Evolutionary conservation across 2,888 invertebrate genomes (phyloP).

Genomic region (Eupeodes luniger): DNA sequence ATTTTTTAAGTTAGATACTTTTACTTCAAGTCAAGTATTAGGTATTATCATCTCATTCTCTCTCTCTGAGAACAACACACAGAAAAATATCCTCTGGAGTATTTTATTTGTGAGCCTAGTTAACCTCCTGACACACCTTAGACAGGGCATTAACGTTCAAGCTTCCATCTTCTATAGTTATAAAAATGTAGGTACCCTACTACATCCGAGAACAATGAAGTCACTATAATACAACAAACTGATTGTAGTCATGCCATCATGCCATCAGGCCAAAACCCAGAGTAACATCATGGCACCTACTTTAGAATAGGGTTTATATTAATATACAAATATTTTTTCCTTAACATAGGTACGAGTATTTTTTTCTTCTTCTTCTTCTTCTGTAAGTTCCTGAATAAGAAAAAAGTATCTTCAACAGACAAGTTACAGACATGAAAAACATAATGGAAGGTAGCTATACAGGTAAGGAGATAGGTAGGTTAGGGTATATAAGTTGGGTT

Average conservation of each 20-base stretch:
- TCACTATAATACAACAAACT: conserved; percentile 46
- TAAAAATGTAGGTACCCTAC: not conserved
- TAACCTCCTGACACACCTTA: conserved; percentile 75
- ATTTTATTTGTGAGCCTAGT: conserved; percentile 64
- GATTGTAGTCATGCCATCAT: conserved; percentile 60
- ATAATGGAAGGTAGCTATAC: conserved; percentile 28
- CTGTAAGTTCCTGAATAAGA: conserved; percentile 28
- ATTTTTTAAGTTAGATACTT: not conserved
- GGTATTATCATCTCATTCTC: conserved; percentile 28
- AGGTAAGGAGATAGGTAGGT: too few species aligned
- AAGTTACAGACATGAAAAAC: conserved; percentile 58
- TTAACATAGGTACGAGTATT: not conserved
- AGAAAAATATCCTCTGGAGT: conserved; percentile 27
- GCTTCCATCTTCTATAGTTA: not conserved
- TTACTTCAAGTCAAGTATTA: conserved; percentile 20
- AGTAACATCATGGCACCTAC: conserved; percentile 71
- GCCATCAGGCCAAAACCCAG: not conserved
- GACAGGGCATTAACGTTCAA: conserved; percentile 55
- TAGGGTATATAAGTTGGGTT: not conserved
- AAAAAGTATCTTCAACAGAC: conserved; percentile 56
- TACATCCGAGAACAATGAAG: conserved; percentile 62
- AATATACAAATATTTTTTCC: conserved; percentile 44
- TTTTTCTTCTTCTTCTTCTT: not conserved
- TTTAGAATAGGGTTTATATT: conserved; percentile 67
- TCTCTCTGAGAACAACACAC: conserved; percentile 10